A percentile compares a stretch with the other conserved stretches of the same genome.
Conservation (phyloP, 2,113 vertebrate species). For the Nibea coibor region DNA sequence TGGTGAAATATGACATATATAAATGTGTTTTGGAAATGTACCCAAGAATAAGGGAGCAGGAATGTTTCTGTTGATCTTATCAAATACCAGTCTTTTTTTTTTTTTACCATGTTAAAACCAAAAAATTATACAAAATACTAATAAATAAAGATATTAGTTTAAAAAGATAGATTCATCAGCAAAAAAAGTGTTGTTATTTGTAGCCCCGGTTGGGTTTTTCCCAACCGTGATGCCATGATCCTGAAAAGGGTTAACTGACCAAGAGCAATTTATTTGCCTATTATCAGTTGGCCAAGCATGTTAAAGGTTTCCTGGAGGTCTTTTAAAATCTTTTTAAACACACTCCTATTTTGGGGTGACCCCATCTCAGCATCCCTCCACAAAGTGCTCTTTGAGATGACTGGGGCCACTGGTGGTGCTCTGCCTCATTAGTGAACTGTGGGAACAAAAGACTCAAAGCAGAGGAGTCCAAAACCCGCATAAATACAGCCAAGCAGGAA, state of each 20-base stretch:
- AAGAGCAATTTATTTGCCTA: conserved; percentile 24
- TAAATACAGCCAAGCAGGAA: conserved; percentile 62
- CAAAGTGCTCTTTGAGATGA: conserved; percentile 33
- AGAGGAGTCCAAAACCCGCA: conserved; percentile 48
- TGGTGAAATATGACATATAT: too few relatives aligned
- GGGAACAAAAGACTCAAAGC: conserved; percentile 50
- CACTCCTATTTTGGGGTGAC: conserved; percentile 6
- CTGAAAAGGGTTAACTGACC: conserved; percentile 14
- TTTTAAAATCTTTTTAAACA: conserved; percentile 19
- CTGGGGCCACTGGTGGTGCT: conserved; percentile 17
- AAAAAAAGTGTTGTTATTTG: background rate
- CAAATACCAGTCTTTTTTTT: background rate
- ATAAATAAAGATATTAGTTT: background rate
- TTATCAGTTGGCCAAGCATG: conserved; percentile 17
- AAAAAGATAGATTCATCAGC: background rate
- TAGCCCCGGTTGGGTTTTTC: background rate
- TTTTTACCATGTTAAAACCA: background rate
- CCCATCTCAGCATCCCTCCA: background rate
- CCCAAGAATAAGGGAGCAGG: background rate
- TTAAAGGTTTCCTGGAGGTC: conserved; percentile 27
- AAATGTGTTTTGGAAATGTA: too few relatives aligned
- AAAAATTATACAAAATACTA: background rate
- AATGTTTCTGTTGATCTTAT: background rate
- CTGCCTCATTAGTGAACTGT: conserved; percentile 57
- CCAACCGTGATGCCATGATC: background rate